These are phyloP conservation scores for Loripinus fragilis DNA, from an alignment of 2,888 invertebrate species.

Conservation along the genomic window DNA sequence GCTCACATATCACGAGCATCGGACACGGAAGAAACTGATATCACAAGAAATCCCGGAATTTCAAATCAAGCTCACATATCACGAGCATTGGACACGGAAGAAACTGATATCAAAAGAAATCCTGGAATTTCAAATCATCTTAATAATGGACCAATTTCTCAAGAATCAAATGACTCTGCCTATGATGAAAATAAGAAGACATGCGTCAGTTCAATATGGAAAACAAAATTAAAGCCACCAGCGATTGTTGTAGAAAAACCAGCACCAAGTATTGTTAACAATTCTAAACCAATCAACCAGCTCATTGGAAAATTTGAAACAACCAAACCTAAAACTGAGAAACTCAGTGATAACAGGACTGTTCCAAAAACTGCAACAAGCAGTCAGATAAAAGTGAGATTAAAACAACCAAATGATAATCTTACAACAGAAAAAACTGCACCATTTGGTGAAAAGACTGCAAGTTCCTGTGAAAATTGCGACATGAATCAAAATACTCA, in stretches of 20 bases:
- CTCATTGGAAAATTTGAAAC: constrained; percentile 12
- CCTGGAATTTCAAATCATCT: background rate
- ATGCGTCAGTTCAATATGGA: background rate
- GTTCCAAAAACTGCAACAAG: background rate
- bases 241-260: background rate
- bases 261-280: background rate
- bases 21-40: background rate
- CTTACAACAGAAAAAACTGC: background rate
- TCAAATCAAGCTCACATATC: background rate
- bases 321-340: background rate
- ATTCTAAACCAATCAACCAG: background rate
- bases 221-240: constrained; percentile 6
- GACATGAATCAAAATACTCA: background rate
- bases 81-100: background rate
- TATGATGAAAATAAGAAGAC: background rate
- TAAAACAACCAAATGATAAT: background rate
- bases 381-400: constrained; percentile 3
- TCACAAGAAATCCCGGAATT: background rate
- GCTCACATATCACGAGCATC: background rate
- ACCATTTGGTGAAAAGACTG: background rate
- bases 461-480: constrained; percentile 14
- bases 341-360: background rate
- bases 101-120: background rate
- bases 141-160: background rate
- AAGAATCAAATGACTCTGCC: constrained; percentile 15